Evolutionary conservation across 37 sponge, comb jelly and placozoan species (phyloP).

Genomic region (Dysidea cf. avara): DNA sequence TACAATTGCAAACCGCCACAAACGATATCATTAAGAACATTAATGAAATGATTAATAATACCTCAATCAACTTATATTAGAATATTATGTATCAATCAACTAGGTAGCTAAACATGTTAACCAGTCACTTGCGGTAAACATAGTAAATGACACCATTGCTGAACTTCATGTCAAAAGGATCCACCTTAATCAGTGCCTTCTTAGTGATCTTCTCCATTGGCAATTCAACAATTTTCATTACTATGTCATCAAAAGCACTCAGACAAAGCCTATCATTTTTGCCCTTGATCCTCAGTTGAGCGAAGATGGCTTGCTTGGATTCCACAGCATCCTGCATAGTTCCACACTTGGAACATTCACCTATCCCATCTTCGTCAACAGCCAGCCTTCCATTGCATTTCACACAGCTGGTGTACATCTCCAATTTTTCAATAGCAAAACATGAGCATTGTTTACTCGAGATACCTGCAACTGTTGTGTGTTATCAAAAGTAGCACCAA

Average conservation of each 20-base stretch:
- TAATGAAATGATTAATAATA: too few species aligned
- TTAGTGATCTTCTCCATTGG: background rate
- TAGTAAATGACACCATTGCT: too few species aligned
- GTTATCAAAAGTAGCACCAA: background rate
- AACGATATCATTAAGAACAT: too few species aligned
- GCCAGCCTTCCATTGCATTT: background rate
- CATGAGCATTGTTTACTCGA: background rate
- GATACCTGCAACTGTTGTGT: background rate
- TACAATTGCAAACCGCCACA: too few species aligned
- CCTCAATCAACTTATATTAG: too few species aligned
- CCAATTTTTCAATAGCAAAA: background rate
- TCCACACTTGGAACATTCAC: constrained; percentile 5
- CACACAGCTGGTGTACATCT: background rate
- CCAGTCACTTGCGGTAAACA: too few species aligned
- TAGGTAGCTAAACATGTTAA: too few species aligned
- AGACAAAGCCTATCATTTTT: background rate
- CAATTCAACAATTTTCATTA: background rate
- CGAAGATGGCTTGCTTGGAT: background rate
- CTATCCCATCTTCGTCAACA: background rate
- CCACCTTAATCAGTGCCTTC: too few species aligned
- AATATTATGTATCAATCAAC: too few species aligned
- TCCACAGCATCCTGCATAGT: background rate
- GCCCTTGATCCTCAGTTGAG: background rate
- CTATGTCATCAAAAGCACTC: constrained; percentile 1
- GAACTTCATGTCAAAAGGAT: too few species aligned